Base-by-base conservation (phyloP, 2,888 invertebrate species). In the Pseudeuparius sepicola region DNA sequence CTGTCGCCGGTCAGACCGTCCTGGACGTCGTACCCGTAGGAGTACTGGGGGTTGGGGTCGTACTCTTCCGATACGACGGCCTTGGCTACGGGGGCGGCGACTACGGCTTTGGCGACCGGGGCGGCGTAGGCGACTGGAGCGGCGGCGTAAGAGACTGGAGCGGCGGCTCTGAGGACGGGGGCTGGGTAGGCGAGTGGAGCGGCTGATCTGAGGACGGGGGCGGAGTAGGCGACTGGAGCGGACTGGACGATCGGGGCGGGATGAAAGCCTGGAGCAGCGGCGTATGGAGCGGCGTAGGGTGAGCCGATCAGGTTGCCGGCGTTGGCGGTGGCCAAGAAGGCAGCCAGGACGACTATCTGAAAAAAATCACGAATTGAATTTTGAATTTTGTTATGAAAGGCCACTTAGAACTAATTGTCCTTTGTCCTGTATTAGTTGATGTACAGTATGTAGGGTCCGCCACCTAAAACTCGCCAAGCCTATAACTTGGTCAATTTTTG, bases 1-100 rank as follows among this genome's bases (percentile, higher is more conserved):
- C 53, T 67, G 61, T 71, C 71, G 10, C 71, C 71, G 42, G 71
- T 71, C 31, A 69, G 57, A 40, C 63, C 59, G 45, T 72, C 71
- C 48, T 71, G 68, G 6, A 72, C 68, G 42, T 70, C 68, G 55
- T 72, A 72, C 1, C 67, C 64, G 59, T 65, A 72, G 51, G 64
- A 65, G 62, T 71, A 73, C 47, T 71, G 71, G 1, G 72, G 65
- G 32, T 56, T 51, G 14, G 53, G 55, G 38, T 59, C 57, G 49
- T 51, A 56, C 16, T 54, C 54, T 13, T 49, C 53, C 28, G 47
- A 41, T 2, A 52, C 47, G 3, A 53, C 42, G 31, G 50, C 43
- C 27, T 45, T 49, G 27, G 49, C 45, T 15, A 48, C 38, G 11
- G 45, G 44, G n/a, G n/a, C n/a, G 41, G 41, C n/a, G 41, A 14